Percentiles rank a stretch among this genome's conserved stretches.
These are phyloP conservation scores for Anthrax anthrax DNA, from an alignment of 2,888 invertebrate species.

Conservation along the genomic window DNA sequence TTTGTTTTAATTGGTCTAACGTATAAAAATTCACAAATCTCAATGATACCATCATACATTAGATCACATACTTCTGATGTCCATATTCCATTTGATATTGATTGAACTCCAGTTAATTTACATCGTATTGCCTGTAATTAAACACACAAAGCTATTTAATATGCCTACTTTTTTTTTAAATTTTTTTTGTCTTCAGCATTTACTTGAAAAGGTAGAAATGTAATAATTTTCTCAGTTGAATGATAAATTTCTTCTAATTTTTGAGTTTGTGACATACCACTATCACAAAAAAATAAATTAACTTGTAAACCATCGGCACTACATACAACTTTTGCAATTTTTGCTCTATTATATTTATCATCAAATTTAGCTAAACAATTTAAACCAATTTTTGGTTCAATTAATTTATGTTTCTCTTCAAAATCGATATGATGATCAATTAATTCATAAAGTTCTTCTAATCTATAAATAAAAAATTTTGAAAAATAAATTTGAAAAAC, in stretches of 20 bases:
- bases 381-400: slow-evolving; percentile 7
- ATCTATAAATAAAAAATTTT: slow-evolving; percentile 2
- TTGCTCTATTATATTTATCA: slow-evolving; percentile 8
- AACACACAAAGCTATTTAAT: background rate
- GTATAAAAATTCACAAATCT: slow-evolving; percentile 6
- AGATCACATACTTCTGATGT: slow-evolving; percentile 6
- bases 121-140: slow-evolving; percentile 10
- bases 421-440: slow-evolving; percentile 4
- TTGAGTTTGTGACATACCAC: slow-evolving; percentile 1
- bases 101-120: slow-evolving; percentile 8
- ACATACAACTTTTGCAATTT: slow-evolving; percentile 9
- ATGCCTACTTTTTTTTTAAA: background rate
- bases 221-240: slow-evolving; percentile 3
- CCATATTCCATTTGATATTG: slow-evolving; percentile 8
- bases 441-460: slow-evolving; percentile 5
- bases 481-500: too few relatives aligned
- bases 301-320: slow-evolving; percentile 2
- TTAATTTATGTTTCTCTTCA: background rate
- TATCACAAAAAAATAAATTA: slow-evolving; percentile 11
- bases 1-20: slow-evolving; percentile 3
- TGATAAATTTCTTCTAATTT: slow-evolving; percentile 2
- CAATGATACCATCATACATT: slow-evolving; percentile 9
- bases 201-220: slow-evolving; percentile 9
- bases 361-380: slow-evolving; percentile 9
- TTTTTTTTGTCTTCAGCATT: too few relatives aligned